Percentiles rank a stretch among this genome's conserved stretches.
phyloP scores from a whole-genome alignment of 2,888 invertebrate genomes.

The Andrena marginata region DNA sequence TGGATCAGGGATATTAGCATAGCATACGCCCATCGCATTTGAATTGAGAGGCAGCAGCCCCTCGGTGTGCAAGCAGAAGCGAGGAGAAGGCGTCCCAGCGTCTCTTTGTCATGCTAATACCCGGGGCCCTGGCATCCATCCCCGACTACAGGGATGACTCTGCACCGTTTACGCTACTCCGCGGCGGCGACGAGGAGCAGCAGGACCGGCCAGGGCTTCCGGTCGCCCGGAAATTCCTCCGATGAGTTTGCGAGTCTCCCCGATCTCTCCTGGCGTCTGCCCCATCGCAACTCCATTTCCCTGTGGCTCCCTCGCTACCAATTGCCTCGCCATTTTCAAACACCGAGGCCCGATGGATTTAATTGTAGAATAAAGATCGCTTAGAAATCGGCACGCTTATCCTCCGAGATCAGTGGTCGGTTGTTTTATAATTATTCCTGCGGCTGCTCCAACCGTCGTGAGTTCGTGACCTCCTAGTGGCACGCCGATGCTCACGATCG shows the following conservation, averaged over 20 bases:
- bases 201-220: slow-evolving; percentile 57
- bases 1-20: slow-evolving; percentile 84
- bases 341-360: too few species aligned
- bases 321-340: too few species aligned
- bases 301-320: background rate
- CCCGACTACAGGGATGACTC: slow-evolving; percentile 76
- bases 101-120: slow-evolving; percentile 85
- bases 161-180: slow-evolving; percentile 75
- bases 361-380: too few species aligned
- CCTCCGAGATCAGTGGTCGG: too few species aligned
- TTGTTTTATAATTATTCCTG: too few species aligned
- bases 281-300: background rate
- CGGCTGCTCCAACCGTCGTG: slow-evolving; percentile 6
- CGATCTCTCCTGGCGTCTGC: too few species aligned
- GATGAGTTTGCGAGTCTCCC: slow-evolving; percentile 24
- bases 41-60: slow-evolving; percentile 82
- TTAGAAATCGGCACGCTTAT: too few species aligned
- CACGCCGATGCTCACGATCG: slow-evolving; percentile 71
- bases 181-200: slow-evolving; percentile 40
- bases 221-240: slow-evolving; percentile 47
- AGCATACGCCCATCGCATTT: slow-evolving; percentile 85
- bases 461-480: slow-evolving; percentile 39
- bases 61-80: slow-evolving; percentile 81
- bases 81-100: slow-evolving; percentile 83
- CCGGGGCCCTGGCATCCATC: slow-evolving; percentile 76